A percentile compares a stretch with the other conserved stretches of the same genome.
phyloP scores from a whole-genome alignment of 2,888 invertebrate genomes.

The Drosophila mettleri region DNA sequence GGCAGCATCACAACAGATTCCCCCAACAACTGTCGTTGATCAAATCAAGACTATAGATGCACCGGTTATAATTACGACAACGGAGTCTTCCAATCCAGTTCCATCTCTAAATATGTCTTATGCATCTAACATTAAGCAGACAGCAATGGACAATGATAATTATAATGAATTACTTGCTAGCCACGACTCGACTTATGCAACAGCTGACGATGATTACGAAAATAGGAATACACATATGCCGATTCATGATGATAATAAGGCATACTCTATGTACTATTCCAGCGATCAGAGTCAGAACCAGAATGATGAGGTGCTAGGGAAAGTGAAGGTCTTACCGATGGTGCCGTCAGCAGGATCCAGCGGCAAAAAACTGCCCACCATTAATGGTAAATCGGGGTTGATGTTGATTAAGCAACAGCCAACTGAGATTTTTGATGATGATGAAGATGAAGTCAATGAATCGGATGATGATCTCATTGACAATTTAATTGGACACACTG shows the following conservation, averaged over 20 bases:
- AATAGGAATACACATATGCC: conserved; percentile 71
- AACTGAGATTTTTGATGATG: conserved; percentile 83
- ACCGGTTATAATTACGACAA: conserved; percentile 5
- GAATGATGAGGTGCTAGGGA: conserved; percentile 17
- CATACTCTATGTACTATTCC: conserved; percentile 53
- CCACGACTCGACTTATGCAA: conserved; percentile 47
- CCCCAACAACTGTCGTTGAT: background rate
- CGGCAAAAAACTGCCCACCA: conserved; percentile 84
- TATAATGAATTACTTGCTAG: conserved; percentile 42
- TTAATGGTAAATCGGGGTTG: conserved; percentile 81
- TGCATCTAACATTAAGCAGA: background rate
- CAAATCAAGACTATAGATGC: conserved; percentile 7
- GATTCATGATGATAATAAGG: conserved; percentile 33
- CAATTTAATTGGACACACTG: conserved; percentile 47
- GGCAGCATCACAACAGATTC: conserved; percentile 25
- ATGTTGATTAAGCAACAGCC: conserved; percentile 83
- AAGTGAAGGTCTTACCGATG: conserved; percentile 70
- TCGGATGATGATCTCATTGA: conserved; percentile 57
- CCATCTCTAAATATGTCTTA: background rate
- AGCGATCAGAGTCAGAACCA: conserved; percentile 58
- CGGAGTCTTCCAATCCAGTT: conserved; percentile 16
- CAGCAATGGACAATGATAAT: conserved; percentile 28
- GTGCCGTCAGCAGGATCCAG: conserved; percentile 78
- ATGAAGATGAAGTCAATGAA: conserved; percentile 36
- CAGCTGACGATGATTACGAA: conserved; percentile 70